Conservation (phyloP, 2,888 invertebrate species). For the Drosophila histrio region DNA sequence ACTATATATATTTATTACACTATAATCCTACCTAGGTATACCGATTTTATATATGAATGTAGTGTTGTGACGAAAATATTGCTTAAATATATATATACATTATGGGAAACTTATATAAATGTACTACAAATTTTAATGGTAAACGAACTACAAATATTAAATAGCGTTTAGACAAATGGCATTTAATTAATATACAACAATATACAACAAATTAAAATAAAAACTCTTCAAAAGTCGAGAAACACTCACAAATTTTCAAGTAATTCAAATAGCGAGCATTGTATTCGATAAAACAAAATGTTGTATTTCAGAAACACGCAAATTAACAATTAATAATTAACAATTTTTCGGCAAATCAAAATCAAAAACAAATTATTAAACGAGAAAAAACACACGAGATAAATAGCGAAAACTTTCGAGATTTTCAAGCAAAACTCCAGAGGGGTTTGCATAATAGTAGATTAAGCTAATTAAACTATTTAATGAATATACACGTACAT, state of each 20-base stretch:
- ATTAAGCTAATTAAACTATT: constrained; percentile 48
- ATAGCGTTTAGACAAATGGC: constrained; percentile 70
- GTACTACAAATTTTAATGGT: constrained; percentile 74
- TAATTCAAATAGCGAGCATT: constrained; percentile 61
- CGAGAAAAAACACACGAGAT: constrained; percentile 21
- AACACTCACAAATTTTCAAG: constrained; percentile 71
- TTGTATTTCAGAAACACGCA: constrained; percentile 59
- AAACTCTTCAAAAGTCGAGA: constrained; percentile 30
- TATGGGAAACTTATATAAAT: constrained; percentile 61
- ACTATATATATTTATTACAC: constrained; percentile 31
- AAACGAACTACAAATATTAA: constrained; percentile 80
- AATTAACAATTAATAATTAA: constrained; percentile 29
- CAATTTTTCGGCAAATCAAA: constrained; percentile 72
- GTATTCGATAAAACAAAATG: constrained; percentile 26
- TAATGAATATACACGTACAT: constrained; percentile 28
- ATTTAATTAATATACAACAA: constrained; percentile 58
- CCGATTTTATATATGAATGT: constrained; percentile 81
- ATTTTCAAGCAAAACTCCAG: constrained; percentile 19
- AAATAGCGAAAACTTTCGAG: constrained; percentile 36
- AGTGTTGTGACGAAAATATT: constrained; percentile 80
- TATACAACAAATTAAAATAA: constrained; percentile 11
- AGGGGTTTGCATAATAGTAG: constrained; percentile 30
- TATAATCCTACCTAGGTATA: constrained; percentile 55
- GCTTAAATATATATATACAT: constrained; percentile 49
- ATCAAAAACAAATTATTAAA: constrained; percentile 58